phyloP scores from a whole-genome alignment of 2,113 vertebrate species.

The Calypte anna region DNA sequence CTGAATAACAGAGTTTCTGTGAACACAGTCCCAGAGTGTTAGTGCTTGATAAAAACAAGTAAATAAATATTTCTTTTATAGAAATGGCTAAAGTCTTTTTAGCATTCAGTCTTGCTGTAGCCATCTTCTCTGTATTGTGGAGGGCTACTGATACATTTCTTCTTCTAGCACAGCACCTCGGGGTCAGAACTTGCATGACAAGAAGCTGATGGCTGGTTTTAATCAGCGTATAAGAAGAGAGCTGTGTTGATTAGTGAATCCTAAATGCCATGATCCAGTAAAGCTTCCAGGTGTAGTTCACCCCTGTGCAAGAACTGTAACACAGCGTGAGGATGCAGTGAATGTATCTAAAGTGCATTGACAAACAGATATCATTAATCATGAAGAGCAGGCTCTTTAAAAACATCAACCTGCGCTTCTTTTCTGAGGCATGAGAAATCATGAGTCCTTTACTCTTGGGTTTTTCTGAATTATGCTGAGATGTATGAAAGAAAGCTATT shows the following conservation, averaged over 20 bases:
- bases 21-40: background rate
- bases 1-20: background rate
- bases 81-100: background rate
- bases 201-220: background rate
- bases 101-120: background rate
- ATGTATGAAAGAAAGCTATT: background rate
- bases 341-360: background rate
- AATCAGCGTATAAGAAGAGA: background rate
- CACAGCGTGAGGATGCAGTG: background rate
- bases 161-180: background rate
- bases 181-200: background rate
- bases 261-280: background rate
- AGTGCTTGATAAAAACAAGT: background rate
- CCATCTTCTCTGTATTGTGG: background rate
- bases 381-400: background rate
- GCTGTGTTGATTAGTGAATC: background rate
- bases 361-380: conserved; percentile 1
- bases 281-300: background rate
- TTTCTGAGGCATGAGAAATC: background rate
- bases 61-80: background rate
- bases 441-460: background rate
- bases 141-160: background rate
- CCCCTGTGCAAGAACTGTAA: background rate
- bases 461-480: background rate
- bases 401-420: background rate